Evolutionary conservation across 2,888 invertebrate genomes (phyloP), one percentile per base, ranked within the genome.

Genomic region (Perizoma affinitatum): DNA sequence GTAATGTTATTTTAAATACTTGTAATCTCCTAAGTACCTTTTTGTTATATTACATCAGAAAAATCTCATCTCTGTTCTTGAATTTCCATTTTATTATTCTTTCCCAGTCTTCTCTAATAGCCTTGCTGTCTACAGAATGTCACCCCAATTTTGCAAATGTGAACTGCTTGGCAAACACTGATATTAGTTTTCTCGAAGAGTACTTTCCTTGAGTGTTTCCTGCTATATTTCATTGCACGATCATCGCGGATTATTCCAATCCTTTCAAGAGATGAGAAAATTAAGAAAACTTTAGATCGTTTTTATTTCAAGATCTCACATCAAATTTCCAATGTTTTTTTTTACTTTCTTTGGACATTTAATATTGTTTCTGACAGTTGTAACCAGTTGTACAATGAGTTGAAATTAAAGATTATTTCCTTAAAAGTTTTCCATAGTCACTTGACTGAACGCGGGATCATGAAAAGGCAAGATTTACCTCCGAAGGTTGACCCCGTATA

Each of bases 161-260:
- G 86, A 82, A 80, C 85, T 86, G 86, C 81, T 88, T 89, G 87
- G 86, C 88, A 88, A 89, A 88, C 84, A 88, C 78, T 80, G 88
- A 88, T 89, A 89, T 89, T 88, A 88, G 87, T 86, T 88, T 84
- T 80, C 80, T 83, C 72, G 78, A 80, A 84, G 84, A 88, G 81
- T 86, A 88, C 84, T 88, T 74, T 74, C 72, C 82, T 78, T 83
- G 80, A 88, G 87, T 88, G 85, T 84, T 86, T 86, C 80, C 78
- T 75, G 82, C 80, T 83, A 86, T 86, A 86, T 87, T 82, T 88
- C 84, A 61, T 63, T 61, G 43, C 44, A 53, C 56, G 51, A 60
- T 47, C 47, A 53, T 54, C 51, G 22, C 44, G 11, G 43, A 52
- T 59, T 61, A 52, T 63, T 55, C n/a, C 54, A 54, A 54, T 51